Conservation (phyloP, 2,797 vertebrate genomes). For the Urosaurus nigricauda region DNA sequence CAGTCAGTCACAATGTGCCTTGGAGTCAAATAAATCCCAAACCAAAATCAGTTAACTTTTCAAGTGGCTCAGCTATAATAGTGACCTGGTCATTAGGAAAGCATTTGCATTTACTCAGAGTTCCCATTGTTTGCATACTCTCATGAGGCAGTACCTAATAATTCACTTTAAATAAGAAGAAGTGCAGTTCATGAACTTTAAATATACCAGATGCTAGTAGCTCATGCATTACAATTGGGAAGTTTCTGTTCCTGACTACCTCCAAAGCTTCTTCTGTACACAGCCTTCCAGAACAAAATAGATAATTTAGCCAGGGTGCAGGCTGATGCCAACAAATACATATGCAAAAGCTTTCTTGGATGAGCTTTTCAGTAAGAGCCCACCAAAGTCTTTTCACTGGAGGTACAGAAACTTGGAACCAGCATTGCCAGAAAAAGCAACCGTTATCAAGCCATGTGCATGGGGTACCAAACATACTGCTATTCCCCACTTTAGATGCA, state of each 20-base stretch:
- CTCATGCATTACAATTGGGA: neutral
- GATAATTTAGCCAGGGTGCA: neutral
- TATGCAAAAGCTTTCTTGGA: neutral
- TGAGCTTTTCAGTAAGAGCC: neutral
- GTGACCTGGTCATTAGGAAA: neutral
- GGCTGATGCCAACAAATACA: neutral
- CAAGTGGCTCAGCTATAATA: neutral
- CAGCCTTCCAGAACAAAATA: neutral
- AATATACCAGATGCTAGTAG: neutral
- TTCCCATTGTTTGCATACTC: neutral
- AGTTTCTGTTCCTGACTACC: neutral
- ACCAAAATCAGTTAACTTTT: neutral
- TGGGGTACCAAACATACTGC: neutral
- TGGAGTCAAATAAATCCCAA: too few species aligned
- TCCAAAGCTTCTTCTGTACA: neutral
- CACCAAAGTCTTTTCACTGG: neutral
- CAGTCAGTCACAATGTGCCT: neutral
- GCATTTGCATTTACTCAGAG: neutral
- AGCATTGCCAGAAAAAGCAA: neutral
- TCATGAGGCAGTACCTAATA: neutral
- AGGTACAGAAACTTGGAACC: neutral
- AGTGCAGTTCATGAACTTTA: neutral
- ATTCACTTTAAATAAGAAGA: neutral
- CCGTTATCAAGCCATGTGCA: neutral
- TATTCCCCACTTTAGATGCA: neutral